Base-by-base conservation (phyloP, 2,797 vertebrate genomes). In the Molossus alvarezi region DNA sequence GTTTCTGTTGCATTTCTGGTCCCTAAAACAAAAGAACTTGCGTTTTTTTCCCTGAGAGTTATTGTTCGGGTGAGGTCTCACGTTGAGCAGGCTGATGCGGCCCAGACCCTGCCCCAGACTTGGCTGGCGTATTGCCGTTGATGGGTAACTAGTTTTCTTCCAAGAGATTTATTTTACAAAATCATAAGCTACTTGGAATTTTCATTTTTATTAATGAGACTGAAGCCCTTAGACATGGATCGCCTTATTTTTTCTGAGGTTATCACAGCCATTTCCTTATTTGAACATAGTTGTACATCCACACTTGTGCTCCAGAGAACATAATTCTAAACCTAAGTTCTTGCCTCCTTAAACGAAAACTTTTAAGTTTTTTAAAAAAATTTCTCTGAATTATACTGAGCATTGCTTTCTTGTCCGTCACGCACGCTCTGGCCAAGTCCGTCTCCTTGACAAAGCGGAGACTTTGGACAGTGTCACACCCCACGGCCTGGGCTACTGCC, bases 1-100 rank as follows among this genome's bases (percentile, higher is more conserved):
- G 98, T 99, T 99, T 98, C 98, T 98, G 97, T 98, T 98, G 96
- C 97, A 85, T 98, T 98, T 97, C 97, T 97, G 97, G 97, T 97
- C 96, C 97, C 98, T 97, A 97, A 98, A 97, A 98, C 98, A 98
- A 98, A 98, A 98, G 98, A 98, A 98, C 98, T 97, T 98, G 77
- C 93, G 57, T 37, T 62, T 91, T 97, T 91, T 25, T 25, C 2
- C 8, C 76, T 25, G 5, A 60, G 62, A 97, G 91, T 95, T 97
- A 73, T 97, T 98, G 95, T 98, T 94, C 57, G 9, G 88, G 27
- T 83, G 33, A 94, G 92, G 80, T 69, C 97, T 96, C 96, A 62
- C 89, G 93, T 96, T 94, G 65, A 96, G 87, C 86, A 92, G 91
- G 65, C 88, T 88, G 97, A 95, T 97, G 97, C 90, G 95, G 95